Evolutionary conservation across 2,797 vertebrate species (phyloP).

Genomic region (Neosilurus mollespiculum): DNA sequence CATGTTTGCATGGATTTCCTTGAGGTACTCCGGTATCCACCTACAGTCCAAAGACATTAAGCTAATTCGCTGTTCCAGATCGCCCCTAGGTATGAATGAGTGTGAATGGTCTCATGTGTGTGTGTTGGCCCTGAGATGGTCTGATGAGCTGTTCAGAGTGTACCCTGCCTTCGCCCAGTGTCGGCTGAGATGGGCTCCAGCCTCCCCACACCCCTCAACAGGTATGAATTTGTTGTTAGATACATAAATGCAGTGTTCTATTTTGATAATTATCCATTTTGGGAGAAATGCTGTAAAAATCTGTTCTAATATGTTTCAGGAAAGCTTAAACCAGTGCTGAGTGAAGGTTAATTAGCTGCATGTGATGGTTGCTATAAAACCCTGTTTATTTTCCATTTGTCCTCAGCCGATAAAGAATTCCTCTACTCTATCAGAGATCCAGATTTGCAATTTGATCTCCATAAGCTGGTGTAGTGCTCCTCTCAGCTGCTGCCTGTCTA

Average conservation of each 20-base stretch:
- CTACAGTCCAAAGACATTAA: no score
- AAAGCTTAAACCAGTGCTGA: not conserved
- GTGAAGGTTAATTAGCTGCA: not conserved
- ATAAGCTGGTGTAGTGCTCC: not conserved
- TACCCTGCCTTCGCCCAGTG: no score
- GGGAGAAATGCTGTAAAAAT: not conserved
- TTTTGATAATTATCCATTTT: not conserved
- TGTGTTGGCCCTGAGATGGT: no score
- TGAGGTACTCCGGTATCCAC: no score
- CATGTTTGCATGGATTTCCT: no score
- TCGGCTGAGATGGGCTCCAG: no score
- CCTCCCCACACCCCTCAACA: no score
- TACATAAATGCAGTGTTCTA: not conserved
- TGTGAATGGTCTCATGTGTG: no score
- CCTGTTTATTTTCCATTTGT: conserved; percentile 11
- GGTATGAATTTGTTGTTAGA: not conserved
- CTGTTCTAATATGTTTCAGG: not conserved
- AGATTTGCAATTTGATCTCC: conserved; percentile 15
- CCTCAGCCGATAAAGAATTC: conserved; percentile 27
- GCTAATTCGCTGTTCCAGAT: no score
- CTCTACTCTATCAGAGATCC: not conserved
- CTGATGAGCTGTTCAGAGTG: no score
- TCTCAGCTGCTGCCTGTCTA: conserved; percentile 23
- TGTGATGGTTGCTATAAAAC: conserved; percentile 4
- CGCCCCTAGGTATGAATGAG: no score